Evolutionary conservation across 1,140 invertebrate species (phyloP).

Genomic region (Thereuonema tuberculata): DNA sequence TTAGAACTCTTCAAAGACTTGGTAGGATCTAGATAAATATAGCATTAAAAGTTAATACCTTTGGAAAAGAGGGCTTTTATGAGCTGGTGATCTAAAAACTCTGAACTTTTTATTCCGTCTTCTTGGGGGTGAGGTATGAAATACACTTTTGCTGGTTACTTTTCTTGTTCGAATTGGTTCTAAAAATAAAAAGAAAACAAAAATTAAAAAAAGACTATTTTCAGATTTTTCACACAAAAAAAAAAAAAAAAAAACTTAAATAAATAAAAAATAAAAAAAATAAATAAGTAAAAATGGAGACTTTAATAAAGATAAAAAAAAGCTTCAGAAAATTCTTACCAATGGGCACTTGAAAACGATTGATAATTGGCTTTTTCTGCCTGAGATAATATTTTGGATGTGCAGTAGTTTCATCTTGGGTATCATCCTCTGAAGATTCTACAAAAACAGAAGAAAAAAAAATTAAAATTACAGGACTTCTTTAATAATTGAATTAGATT

Average conservation of each 20-base stretch:
- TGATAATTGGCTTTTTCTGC: constrained; percentile 37
- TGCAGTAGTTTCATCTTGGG: not conserved
- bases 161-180: constrained; percentile 8
- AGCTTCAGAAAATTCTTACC: not conserved
- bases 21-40: too few species aligned
- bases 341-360: constrained; percentile 34
- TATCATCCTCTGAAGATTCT: not conserved
- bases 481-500: too few species aligned
- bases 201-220: too few species aligned
- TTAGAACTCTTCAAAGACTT: too few species aligned
- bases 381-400: constrained; percentile 34
- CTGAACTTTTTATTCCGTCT: constrained; percentile 7
- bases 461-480: too few species aligned
- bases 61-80: not conserved
- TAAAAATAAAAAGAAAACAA: constrained; percentile 4
- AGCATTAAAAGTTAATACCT: too few species aligned
- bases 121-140: constrained; percentile 14
- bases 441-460: not conserved
- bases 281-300: too few species aligned
- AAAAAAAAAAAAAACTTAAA: too few species aligned
- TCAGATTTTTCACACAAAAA: too few species aligned
- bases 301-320: not conserved
- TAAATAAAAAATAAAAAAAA: too few species aligned
- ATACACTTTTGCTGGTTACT: constrained; percentile 13
- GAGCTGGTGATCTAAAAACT: constrained; percentile 10